A percentile compares a stretch with the other conserved stretches of the same genome.
phyloP scores from a whole-genome alignment of 2,888 invertebrate species.

The Lepidochitona cinerea region DNA sequence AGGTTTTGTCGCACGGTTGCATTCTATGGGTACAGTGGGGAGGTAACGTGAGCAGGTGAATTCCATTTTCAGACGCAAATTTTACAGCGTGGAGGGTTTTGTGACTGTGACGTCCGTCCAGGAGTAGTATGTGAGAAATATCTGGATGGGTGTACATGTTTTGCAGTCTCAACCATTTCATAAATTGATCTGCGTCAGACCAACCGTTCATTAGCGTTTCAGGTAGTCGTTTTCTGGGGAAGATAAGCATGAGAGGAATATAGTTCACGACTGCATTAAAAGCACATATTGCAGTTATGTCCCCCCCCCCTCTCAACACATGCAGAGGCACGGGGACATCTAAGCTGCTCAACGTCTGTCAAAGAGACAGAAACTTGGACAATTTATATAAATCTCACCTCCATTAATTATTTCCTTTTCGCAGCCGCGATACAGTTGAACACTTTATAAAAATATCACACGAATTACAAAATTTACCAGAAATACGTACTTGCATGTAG shows the following conservation, averaged over 20 bases:
- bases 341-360: too few species aligned
- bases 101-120: constrained; percentile 63
- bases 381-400: too few species aligned
- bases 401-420: too few species aligned
- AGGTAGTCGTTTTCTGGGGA: constrained; percentile 53
- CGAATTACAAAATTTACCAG: too few species aligned
- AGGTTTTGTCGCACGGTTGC: constrained; percentile 38
- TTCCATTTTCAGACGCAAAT: constrained; percentile 52
- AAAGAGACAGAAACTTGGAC: too few species aligned
- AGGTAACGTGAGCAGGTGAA: constrained; percentile 60
- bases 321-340: too few species aligned
- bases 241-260: constrained; percentile 36
- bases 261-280: constrained; percentile 26
- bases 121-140: constrained; percentile 53
- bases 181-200: constrained; percentile 48
- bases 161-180: constrained; percentile 8
- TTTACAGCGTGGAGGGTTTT: constrained; percentile 47
- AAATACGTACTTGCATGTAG: too few species aligned
- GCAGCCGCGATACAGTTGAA: too few species aligned
- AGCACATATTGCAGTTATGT: constrained; percentile 27
- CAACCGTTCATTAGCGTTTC: constrained; percentile 36
- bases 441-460: too few species aligned
- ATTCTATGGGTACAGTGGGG: constrained; percentile 59
- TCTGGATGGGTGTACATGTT: constrained; percentile 48
- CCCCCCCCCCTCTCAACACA: constrained; percentile 23